These are phyloP conservation scores for Toxotes lorentzi DNA, from an alignment of 2,797 vertebrate genomes.

Conservation along the genomic window DNA sequence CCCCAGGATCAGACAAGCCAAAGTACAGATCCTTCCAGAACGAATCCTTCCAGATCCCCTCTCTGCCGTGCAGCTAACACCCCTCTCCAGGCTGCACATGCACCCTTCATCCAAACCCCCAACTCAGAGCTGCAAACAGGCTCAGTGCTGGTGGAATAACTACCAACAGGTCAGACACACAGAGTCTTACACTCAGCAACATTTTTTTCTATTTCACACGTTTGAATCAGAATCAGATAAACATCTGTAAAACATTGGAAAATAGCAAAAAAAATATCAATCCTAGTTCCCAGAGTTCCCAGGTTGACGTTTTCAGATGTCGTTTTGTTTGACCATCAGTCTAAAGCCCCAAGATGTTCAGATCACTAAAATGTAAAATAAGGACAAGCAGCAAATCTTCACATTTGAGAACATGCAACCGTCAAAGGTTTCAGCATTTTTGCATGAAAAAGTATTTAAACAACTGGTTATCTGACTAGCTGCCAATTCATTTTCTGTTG, in stretches of 20 bases:
- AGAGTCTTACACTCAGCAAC: neutral
- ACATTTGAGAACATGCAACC: too few relatives aligned
- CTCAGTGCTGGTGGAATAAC: constrained; percentile 89
- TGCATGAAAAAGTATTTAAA: neutral
- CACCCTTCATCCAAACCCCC: constrained; percentile 82
- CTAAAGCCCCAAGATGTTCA: neutral
- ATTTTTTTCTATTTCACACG: neutral
- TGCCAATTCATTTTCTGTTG: neutral
- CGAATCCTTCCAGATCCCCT: constrained; percentile 93
- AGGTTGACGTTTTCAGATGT: neutral
- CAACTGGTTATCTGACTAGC: neutral
- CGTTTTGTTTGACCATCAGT: neutral
- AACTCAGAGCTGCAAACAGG: constrained; percentile 83
- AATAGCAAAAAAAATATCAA: too few relatives aligned
- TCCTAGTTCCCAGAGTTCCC: neutral
- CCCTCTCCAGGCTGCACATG: constrained; percentile 86
- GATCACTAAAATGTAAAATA: neutral
- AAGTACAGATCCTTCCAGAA: constrained; percentile 97
- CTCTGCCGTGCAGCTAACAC: constrained; percentile 89
- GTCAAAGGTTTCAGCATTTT: neutral
- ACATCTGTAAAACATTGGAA: neutral
- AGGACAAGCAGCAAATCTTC: too few relatives aligned
- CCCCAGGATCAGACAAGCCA: constrained; percentile 93
- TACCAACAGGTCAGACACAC: constrained; percentile 88
- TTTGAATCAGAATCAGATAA: neutral